Base-by-base conservation (phyloP, 2,888 invertebrate species). In the Acleris laterana region DNA sequence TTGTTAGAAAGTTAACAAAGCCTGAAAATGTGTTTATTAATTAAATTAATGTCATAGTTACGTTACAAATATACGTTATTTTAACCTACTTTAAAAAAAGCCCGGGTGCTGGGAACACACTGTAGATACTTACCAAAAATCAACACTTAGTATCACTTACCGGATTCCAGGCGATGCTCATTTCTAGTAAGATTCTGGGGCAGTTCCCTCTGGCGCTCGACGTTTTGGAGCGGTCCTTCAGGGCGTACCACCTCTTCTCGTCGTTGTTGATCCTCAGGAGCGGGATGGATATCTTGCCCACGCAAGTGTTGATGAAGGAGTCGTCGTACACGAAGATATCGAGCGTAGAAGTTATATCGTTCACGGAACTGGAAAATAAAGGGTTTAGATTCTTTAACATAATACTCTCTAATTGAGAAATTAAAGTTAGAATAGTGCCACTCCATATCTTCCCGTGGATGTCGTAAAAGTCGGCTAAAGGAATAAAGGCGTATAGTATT, bases 141-240 rank as follows among this genome's bases (percentile, higher is more conserved):
- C n/a, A n/a, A 7, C 38, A 38, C 4, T 9, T 13, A 4, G 11
- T 46, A 16, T n/a, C 19, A 75, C 77, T 84, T 78, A 93, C 92
- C 77, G 92, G 91, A 73, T 93, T 92, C 91, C 91, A 93, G 19
- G 80, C 88, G 5, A 92, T 74, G 16, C 88, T 86, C 89, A 92
- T 91, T 76, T 92, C 89, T 68, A 93, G 69, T 46, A 88, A 77
- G 69, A 93, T 83, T 70, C 89, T 82, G 0, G 92, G 89, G 22
- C 88, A 88, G 73, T 88, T 88, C 5, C 90, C 90, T 69, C 83
- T 87, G 0, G 88, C 88, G 38, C 79, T 80, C 20, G 81, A 72
- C 63, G 85, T 89, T 68, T 86, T 86, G 6, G 87, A 80, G 60
- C 87, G 78, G 71, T 89, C 82, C 65, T 89, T 90, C 2, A 93